Base-by-base conservation (phyloP, 2,888 invertebrate genomes). In the Ormyrus rosae region DNA sequence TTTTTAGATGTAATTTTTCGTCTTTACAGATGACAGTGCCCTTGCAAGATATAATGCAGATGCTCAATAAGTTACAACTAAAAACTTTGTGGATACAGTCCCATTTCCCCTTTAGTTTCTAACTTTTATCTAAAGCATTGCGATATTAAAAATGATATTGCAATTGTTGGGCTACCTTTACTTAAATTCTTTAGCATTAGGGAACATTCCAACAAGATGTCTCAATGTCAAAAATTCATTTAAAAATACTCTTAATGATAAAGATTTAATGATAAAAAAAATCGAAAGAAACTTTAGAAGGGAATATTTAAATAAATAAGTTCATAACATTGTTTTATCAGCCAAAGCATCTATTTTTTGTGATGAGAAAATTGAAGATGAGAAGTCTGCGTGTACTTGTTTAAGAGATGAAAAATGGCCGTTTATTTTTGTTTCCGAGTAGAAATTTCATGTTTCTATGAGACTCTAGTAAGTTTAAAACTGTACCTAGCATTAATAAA, bases 351-450 rank as follows among this genome's bases (percentile, higher is more conserved):
- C 60, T 45, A 45, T 79, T 64, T 61, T 46, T 67, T 60, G 63
- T 67, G 53, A 71, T 61, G 46, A 74, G 71, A 81, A 64, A 63
- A 67, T 72, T 19, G 58, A 75, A 68, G 63, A 70, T 81, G 68
- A 70, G 5, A 61, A 56, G 65, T 55, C 56, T 55, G 55, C 13
- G 68, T 67, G 65, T 75, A 72, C 19, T 34, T 61, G 63, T 72
- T 77, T 74, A 73, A 70, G 70, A 6, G 73, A 81, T 75, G 78
- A 74, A 74, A 77, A 78, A 78, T 78, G 74, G 34, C 71, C 48
- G 48, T 71, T 75, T 51, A 63, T 50, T 60, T 64, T 58, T 48
- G 45, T 46, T 45, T 53, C 75, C 76, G 68, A 76, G 81, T 79
- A 69, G 79, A 81, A 81, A 78, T 76, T 80, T 67, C 64, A 13